Percentiles rank a stretch among this genome's conserved stretches.
Conservation (phyloP, 2,888 invertebrate species). For the Spisula subtruncata region DNA sequence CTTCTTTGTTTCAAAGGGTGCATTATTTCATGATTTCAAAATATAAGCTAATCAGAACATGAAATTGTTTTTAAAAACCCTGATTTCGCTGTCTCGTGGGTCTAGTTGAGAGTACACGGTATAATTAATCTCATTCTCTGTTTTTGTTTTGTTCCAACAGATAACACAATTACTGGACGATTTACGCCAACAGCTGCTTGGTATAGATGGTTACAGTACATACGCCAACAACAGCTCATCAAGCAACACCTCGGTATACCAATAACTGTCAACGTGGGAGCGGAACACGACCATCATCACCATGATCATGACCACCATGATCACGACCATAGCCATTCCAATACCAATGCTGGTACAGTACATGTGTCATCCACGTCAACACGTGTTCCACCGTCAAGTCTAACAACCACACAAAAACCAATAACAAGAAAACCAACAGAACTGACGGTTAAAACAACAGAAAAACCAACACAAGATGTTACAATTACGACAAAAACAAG, state of each 20-base stretch:
- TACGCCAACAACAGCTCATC: constrained; percentile 48
- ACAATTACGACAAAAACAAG: too few relatives aligned
- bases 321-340: constrained; percentile 10
- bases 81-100: too few relatives aligned
- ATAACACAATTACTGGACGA: constrained; percentile 16
- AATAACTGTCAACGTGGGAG: constrained; percentile 15
- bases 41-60: too few relatives aligned
- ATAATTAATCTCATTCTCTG: background rate
- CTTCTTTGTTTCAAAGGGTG: too few relatives aligned
- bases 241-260: constrained; percentile 42
- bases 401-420: background rate
- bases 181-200: constrained; percentile 59
- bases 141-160: constrained; percentile 27
- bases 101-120: background rate
- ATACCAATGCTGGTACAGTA: background rate
- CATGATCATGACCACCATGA: constrained; percentile 44
- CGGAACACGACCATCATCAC: constrained; percentile 39
- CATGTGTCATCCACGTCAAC: background rate
- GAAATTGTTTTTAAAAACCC: too few relatives aligned
- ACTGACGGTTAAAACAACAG: background rate
- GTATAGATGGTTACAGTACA: constrained; percentile 62
- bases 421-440: too few relatives aligned
- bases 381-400: background rate
- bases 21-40: too few relatives aligned
- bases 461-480: too few relatives aligned